Conservation (phyloP, 1,140 invertebrate species). For the Geopemphigus sp. region DNA sequence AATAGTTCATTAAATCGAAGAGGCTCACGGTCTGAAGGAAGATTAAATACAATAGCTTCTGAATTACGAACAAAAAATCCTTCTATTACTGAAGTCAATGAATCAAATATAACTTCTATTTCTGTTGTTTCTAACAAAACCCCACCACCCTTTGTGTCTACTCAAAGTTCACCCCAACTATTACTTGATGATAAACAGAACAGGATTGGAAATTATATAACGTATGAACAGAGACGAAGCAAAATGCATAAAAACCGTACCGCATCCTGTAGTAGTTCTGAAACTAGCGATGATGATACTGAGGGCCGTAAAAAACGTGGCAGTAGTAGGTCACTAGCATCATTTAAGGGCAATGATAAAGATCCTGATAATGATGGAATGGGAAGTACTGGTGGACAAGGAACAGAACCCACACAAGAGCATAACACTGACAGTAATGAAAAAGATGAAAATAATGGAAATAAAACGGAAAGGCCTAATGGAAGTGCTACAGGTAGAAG, state of each 20-base stretch:
- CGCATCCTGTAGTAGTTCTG: conserved; percentile 83
- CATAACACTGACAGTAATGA: conserved; percentile 37
- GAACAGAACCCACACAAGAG: conserved; percentile 47
- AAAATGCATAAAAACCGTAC: conserved; percentile 72
- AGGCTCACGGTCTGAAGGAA: conserved; percentile 55
- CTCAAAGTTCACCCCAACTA: conserved; percentile 57
- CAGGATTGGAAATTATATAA: conserved; percentile 60
- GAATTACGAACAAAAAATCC: conserved; percentile 53
- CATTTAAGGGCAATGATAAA: conserved; percentile 54
- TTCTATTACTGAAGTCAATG: conserved; percentile 56
- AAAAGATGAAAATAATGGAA: conserved; percentile 11
- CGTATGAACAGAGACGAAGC: conserved; percentile 50
- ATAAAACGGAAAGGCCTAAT: conserved; percentile 52
- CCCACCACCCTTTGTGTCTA: conserved; percentile 28
- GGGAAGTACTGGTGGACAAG: conserved; percentile 53
- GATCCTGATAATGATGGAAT: conserved; percentile 62
- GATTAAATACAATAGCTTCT: conserved; percentile 53
- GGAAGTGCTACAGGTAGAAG: conserved; percentile 51
- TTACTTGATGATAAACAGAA: conserved; percentile 71
- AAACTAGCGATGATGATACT: conserved; percentile 87
- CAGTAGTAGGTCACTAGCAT: conserved; percentile 52
- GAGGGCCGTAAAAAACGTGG: conserved; percentile 73
- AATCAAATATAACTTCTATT: conserved; percentile 57
- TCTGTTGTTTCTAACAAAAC: conserved; percentile 54
- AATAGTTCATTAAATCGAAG: conserved; percentile 53